These are phyloP conservation scores for Zaprionus taronus DNA, from an alignment of 1,140 invertebrate species.

Conservation along the genomic window DNA sequence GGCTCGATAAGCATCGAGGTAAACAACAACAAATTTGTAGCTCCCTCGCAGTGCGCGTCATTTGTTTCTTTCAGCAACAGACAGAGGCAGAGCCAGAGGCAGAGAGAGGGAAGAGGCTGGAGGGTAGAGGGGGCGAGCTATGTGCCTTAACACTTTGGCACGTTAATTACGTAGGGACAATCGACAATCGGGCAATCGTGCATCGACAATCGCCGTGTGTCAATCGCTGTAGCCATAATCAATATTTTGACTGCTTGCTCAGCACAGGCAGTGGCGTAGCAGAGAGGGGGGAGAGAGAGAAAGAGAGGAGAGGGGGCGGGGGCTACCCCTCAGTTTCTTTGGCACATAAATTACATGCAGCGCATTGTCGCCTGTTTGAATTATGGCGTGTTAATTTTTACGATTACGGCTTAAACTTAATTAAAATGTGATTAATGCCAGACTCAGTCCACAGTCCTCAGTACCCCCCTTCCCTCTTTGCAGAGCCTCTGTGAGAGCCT, in stretches of 20 bases:
- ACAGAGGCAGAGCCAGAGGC: neutral
- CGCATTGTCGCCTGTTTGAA: constrained; percentile 78
- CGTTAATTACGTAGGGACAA: constrained; percentile 78
- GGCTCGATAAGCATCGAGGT: constrained; percentile 74
- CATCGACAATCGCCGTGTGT: constrained; percentile 61
- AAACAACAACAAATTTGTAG: constrained; percentile 80
- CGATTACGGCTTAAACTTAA: constrained; percentile 83
- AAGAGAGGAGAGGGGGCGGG: neutral
- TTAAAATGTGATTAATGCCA: constrained; percentile 82
- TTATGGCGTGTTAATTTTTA: constrained; percentile 83
- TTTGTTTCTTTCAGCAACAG: constrained; percentile 30
- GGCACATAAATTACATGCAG: constrained; percentile 78
- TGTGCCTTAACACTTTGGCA: constrained; percentile 79
- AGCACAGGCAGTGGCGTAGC: constrained; percentile 6
- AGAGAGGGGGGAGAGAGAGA: neutral
- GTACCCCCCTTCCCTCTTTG: no score
- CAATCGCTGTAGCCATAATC: constrained; percentile 70
- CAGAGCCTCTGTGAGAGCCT: constrained; percentile 20
- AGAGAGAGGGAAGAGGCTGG: no score
- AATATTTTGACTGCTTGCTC: constrained; percentile 70
- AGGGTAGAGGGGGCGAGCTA: constrained; percentile 39
- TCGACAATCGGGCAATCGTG: constrained; percentile 63
- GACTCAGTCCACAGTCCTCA: neutral
- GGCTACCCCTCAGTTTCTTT: constrained; percentile 16
- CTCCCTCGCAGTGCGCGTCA: constrained; percentile 50